phyloP scores from a whole-genome alignment of 1,140 invertebrate species.

The Brachionus calyciflorus region DNA sequence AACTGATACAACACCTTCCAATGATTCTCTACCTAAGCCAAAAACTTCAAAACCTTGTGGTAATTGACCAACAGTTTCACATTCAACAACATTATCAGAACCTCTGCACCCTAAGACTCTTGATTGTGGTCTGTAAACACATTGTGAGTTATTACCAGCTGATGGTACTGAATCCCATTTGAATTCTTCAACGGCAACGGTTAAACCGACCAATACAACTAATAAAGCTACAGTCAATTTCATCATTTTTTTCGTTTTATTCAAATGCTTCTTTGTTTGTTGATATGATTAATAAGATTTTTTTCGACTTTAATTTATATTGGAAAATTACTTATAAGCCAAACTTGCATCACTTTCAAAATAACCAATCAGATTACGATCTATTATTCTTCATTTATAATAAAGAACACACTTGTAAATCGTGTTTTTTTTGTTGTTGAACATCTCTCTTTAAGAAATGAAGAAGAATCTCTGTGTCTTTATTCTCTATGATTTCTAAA shows the following conservation, averaged over 20 bases:
- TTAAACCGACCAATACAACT: neutral
- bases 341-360: too few relatives aligned
- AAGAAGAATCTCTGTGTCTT: too few relatives aligned
- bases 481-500: too few relatives aligned
- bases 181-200: neutral
- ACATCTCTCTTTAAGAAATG: too few relatives aligned
- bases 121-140: neutral
- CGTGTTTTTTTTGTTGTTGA: too few relatives aligned
- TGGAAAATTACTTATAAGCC: too few relatives aligned
- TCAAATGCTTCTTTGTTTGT: too few relatives aligned
- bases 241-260: neutral
- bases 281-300: too few relatives aligned
- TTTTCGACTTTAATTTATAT: too few relatives aligned
- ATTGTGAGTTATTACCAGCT: slow-evolving; percentile 15
- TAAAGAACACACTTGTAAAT: too few relatives aligned
- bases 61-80: neutral
- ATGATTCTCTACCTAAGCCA: neutral
- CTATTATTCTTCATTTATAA: too few relatives aligned
- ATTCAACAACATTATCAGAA: slow-evolving; percentile 24
- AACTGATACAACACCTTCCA: neutral
- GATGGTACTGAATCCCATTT: slow-evolving; percentile 21
- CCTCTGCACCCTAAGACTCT: slow-evolving; percentile 15
- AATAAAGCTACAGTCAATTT: slow-evolving; percentile 15
- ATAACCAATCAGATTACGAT: too few relatives aligned
- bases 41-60: slow-evolving; percentile 26